Percentiles rank a stretch among this genome's conserved stretches.
These are phyloP conservation scores for Diplosoma virens DNA, from an alignment of 23 tunicate genomes.

Conservation along the genomic window DNA sequence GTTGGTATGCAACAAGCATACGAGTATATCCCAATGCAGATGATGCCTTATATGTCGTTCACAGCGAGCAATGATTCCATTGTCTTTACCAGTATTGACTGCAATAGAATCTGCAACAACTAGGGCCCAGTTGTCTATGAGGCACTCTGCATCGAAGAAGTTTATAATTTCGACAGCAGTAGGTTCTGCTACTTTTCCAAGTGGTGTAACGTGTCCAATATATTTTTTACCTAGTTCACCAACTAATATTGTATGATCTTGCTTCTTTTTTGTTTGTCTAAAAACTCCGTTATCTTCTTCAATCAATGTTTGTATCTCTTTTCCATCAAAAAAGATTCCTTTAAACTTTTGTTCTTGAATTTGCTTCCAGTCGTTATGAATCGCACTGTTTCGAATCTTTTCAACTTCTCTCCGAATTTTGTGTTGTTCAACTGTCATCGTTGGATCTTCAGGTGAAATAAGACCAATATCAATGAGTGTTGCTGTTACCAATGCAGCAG, in stretches of 20 bases:
- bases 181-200: slow-evolving; percentile 11
- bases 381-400: not conserved
- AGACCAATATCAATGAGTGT: slow-evolving; percentile 5
- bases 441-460: slow-evolving; percentile 9
- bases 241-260: slow-evolving; percentile 13
- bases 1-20: slow-evolving; percentile 22
- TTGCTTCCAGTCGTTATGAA: not conserved
- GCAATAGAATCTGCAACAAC: slow-evolving; percentile 8
- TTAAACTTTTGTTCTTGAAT: no score
- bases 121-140: slow-evolving; percentile 7
- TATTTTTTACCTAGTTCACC: slow-evolving; percentile 6
- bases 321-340: slow-evolving; percentile 5
- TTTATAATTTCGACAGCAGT: not conserved
- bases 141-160: not conserved
- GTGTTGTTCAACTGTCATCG: slow-evolving; percentile 14
- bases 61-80: slow-evolving; percentile 3
- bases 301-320: slow-evolving; percentile 2
- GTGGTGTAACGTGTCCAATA: slow-evolving; percentile 8
- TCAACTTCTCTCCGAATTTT: slow-evolving; percentile 7
- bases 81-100: slow-evolving; percentile 9
- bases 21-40: not conserved
- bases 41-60: slow-evolving; percentile 8
- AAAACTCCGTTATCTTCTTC: no score
- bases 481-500: slow-evolving; percentile 17
- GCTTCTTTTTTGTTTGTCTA: not conserved